A percentile compares a stretch with the other conserved stretches of the same genome.
Conservation (phyloP, 2,113 vertebrate genomes). For the Macrotis lagotis region DNA sequence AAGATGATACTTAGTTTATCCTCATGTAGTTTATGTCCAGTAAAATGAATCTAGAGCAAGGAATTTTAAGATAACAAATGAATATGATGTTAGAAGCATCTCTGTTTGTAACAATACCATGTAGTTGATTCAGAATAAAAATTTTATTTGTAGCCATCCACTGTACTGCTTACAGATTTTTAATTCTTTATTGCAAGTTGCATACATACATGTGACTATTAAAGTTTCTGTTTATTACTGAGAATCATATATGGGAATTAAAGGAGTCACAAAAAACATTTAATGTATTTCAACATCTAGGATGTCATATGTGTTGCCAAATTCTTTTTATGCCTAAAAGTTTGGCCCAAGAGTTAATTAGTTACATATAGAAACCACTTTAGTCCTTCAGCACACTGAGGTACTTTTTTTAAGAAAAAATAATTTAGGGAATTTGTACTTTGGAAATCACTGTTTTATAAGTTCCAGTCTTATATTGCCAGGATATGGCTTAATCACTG, state of each 20-base stretch:
- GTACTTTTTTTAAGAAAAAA: neutral
- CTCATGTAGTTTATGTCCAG: neutral
- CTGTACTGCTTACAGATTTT: conserved; percentile 2
- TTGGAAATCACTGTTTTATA: conserved; percentile 8
- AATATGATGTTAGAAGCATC: neutral
- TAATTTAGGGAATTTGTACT: neutral
- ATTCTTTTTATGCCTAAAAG: conserved; percentile 21
- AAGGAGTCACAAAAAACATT: conserved; percentile 68
- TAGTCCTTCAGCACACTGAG: neutral
- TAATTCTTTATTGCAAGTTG: conserved; percentile 47
- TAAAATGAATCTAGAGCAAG: conserved; percentile 41
- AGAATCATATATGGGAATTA: conserved; percentile 64
- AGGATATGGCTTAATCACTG: neutral
- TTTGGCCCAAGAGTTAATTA: neutral
- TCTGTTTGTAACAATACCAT: neutral
- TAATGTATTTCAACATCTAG: conserved; percentile 47
- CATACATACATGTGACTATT: conserved; percentile 49
- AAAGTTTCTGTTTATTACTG: conserved; percentile 73
- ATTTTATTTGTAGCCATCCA: conserved; percentile 28
- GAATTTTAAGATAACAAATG: conserved; percentile 44
- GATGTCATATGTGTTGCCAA: conserved; percentile 18
- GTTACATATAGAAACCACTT: neutral
- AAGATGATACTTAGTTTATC: neutral
- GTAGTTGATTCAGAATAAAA: conserved; percentile 35
- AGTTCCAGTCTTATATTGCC: neutral